These are phyloP conservation scores for Pherbina coryleti DNA, from an alignment of 2,888 invertebrate genomes.

Conservation along the genomic window DNA sequence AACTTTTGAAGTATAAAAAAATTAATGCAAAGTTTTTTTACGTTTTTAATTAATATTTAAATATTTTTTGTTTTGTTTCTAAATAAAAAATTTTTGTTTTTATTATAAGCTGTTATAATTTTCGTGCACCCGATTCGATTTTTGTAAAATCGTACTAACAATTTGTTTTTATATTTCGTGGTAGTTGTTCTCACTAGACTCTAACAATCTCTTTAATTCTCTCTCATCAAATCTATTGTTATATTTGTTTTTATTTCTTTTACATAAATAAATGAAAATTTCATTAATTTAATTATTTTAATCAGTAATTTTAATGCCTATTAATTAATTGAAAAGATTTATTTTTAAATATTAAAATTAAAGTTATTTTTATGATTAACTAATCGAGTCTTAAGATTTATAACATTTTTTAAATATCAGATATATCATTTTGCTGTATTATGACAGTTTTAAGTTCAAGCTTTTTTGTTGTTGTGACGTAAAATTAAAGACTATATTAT, in stretches of 20 bases:
- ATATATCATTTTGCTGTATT: no score
- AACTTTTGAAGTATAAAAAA: constrained; percentile 29
- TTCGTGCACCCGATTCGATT: constrained; percentile 36
- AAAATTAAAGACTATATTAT: neutral
- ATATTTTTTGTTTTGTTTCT: neutral
- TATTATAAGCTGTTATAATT: neutral
- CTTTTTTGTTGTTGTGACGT: neutral
- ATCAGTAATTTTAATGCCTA: neutral
- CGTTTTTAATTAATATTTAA: neutral
- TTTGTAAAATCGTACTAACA: constrained; percentile 12
- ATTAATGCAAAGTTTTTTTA: constrained; percentile 13
- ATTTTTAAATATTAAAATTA: neutral
- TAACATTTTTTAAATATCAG: neutral
- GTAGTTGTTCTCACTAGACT: constrained; percentile 23
- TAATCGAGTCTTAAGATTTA: no score
- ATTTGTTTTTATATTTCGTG: constrained; percentile 6
- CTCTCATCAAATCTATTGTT: constrained; percentile 34
- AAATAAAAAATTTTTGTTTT: neutral
- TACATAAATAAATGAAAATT: neutral
- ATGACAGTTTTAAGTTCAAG: neutral
- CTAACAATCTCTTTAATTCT: constrained; percentile 41
- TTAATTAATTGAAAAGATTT: neutral
- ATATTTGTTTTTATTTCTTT: neutral
- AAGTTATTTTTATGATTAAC: no score
- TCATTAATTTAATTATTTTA: neutral